Conservation (phyloP, 2,797 vertebrate genomes). For the Salmo trutta region DNA sequence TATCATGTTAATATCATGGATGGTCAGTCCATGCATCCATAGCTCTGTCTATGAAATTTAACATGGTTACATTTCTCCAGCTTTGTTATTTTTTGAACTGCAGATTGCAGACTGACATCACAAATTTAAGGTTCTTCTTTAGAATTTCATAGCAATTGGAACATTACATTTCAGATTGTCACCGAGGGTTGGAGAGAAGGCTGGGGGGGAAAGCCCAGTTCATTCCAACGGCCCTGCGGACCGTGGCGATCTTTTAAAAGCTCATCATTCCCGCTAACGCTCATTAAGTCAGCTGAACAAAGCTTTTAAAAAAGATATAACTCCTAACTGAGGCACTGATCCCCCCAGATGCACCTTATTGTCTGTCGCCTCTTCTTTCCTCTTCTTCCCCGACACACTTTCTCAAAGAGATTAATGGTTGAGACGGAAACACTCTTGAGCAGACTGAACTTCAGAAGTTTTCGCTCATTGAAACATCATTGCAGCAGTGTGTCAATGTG, state of each 20-base stretch:
- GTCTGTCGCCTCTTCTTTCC: neutral
- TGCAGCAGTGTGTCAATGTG: neutral
- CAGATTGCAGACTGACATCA: neutral
- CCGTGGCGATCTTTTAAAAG: neutral
- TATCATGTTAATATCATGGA: too few species aligned
- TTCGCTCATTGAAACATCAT: neutral
- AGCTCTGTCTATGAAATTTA: too few species aligned
- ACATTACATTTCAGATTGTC: neutral
- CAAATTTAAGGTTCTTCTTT: neutral
- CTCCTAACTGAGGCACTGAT: neutral
- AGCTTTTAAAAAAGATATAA: neutral
- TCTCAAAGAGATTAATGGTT: neutral
- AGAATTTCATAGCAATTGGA: neutral
- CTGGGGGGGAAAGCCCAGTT: neutral
- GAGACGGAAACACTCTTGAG: neutral
- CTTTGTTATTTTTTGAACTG: too few species aligned
- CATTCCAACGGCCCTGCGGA: neutral
- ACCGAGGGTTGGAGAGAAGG: neutral
- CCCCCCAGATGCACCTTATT: neutral
- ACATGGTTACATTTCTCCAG: too few species aligned
- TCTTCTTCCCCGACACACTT: neutral
- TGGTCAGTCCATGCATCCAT: too few species aligned
- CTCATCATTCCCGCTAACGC: neutral
- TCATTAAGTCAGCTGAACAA: neutral
- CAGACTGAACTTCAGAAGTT: neutral